phyloP scores from a whole-genome alignment of 2,888 invertebrate species.

The Rhingia rostrata region DNA sequence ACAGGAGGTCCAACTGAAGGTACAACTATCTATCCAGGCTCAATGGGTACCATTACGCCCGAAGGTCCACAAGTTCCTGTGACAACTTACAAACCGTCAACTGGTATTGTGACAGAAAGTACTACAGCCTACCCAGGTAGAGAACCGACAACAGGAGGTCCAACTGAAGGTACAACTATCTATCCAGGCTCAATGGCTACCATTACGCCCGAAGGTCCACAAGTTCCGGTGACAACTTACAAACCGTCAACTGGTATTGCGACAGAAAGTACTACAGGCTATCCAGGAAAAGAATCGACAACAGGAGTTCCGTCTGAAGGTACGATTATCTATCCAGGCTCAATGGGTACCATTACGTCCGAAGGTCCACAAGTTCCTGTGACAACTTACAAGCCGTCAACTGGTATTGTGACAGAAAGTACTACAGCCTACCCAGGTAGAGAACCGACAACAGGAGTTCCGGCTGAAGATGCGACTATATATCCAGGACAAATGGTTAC shows the following conservation, averaged over 20 bases:
- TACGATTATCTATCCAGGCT: neutral
- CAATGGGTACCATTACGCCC: neutral
- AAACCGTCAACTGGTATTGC: neutral
- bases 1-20: neutral
- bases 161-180: neutral
- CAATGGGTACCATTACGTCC: neutral
- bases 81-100: neutral
- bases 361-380: neutral
- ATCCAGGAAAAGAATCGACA: neutral
- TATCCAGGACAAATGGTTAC: no score
- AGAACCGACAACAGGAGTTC: neutral
- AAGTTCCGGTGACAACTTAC: neutral
- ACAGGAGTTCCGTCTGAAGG: neutral
- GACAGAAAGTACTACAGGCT: no score
- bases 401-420: neutral
- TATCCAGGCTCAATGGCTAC: neutral
- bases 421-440: neutral
- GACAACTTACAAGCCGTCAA: no score
- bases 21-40: no score
- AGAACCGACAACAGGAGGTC: neutral
- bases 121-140: neutral
- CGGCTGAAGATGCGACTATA: no score
- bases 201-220: neutral
- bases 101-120: neutral
- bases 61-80: conserved; percentile 7